These are phyloP conservation scores for Microctonus brassicae DNA, from an alignment of 2,888 invertebrate species.

Conservation along the genomic window DNA sequence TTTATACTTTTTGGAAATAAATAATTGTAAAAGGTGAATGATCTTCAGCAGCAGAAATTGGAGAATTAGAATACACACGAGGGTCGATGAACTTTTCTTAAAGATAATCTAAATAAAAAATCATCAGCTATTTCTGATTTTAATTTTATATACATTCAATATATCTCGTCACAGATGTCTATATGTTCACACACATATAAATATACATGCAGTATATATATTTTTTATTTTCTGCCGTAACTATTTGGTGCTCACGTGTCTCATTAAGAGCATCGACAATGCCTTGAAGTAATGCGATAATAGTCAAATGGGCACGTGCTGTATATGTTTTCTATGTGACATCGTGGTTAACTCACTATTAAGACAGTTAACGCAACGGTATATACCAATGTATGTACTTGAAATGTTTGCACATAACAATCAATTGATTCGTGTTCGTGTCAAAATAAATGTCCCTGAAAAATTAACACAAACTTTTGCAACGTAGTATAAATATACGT, in stretches of 20 bases:
- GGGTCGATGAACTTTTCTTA: constrained; percentile 20
- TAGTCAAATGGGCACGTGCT: constrained; percentile 29
- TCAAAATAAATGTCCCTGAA: constrained; percentile 18
- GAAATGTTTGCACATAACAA: constrained; percentile 23
- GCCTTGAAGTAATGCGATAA: constrained; percentile 24
- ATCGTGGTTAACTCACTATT: constrained; percentile 21
- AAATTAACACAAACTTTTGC: constrained; percentile 19
- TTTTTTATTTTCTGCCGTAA: not conserved
- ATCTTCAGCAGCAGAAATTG: not conserved
- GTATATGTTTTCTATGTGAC: constrained; percentile 8
- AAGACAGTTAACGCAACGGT: constrained; percentile 33
- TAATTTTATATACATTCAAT: not conserved
- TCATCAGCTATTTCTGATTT: constrained; percentile 26
- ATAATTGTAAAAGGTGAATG: not conserved
- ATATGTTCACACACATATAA: not conserved
- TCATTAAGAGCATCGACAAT: constrained; percentile 34
- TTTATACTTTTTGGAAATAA: not conserved
- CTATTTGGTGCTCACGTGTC: constrained; percentile 21
- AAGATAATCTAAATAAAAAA: constrained; percentile 1
- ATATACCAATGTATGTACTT: constrained; percentile 11
- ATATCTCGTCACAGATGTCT: constrained; percentile 11
- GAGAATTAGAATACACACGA: constrained; percentile 16
- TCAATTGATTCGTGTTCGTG: constrained; percentile 19
- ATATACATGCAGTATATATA: too few species aligned
- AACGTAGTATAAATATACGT: too few species aligned